These are phyloP conservation scores for Notamacropus eugenii DNA, from an alignment of 2,797 vertebrate species.

Conservation along the genomic window DNA sequence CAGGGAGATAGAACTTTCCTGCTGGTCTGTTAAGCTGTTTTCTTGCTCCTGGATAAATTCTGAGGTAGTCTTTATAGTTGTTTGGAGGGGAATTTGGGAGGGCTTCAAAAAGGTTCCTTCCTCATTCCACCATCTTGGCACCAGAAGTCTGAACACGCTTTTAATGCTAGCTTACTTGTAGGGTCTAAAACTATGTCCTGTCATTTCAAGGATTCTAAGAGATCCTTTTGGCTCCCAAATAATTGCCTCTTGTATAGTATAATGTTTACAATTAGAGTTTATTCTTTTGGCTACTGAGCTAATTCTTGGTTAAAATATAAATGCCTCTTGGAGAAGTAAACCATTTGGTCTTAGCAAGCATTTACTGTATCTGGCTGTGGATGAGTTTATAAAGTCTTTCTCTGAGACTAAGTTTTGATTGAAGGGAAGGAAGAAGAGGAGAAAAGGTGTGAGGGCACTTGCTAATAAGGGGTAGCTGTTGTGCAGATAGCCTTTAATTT, in stretches of 20 bases:
- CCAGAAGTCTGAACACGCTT: neutral
- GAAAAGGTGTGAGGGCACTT: neutral
- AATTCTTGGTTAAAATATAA: slow-evolving; percentile 6
- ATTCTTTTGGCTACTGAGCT: neutral
- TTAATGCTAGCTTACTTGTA: neutral
- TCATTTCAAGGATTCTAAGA: slow-evolving; percentile 25
- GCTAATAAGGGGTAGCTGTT: neutral
- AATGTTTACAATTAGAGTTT: slow-evolving; percentile 33
- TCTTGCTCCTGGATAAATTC: neutral
- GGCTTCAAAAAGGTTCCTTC: neutral
- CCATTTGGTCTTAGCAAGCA: neutral
- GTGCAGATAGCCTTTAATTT: neutral
- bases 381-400: slow-evolving; percentile 53
- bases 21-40: neutral
- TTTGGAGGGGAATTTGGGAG: neutral
- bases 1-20: neutral
- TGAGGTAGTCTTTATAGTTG: neutral
- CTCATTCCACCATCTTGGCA: neutral
- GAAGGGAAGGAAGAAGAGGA: neutral
- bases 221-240: slow-evolving; percentile 29
- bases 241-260: slow-evolving; percentile 1
- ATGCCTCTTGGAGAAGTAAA: neutral
- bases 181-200: neutral
- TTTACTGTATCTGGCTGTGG: slow-evolving; percentile 10
- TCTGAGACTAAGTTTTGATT: slow-evolving; percentile 46